Evolutionary conservation across 2,113 vertebrate genomes (phyloP), one percentile per base, ranked within the genome.

Genomic region (Hippocampus mohnikei): DNA sequence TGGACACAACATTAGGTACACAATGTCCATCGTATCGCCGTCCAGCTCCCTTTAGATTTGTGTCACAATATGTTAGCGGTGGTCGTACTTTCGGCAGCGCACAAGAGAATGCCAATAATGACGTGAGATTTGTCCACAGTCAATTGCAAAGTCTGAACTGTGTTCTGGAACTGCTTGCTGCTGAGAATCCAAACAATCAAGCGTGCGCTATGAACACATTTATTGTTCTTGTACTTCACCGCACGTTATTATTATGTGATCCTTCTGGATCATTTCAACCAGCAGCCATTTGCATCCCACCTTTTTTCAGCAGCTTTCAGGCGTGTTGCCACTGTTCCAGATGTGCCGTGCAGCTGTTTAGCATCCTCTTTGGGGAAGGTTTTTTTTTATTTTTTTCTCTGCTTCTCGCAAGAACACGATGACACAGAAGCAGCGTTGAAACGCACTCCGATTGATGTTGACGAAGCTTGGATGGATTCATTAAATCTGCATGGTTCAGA

Each of bases 151-250:
- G 72, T 77, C 53, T 81, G 58, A 65, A 72, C 53, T 79, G 89
- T 5, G 48, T 46, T 46, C 11, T 85, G 76, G 71, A 84, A 66
- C 29, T 1, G 61, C 67, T 64, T 72, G 52, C 71, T 70, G 50
- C 70, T 46, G 67, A 46, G 63, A 85, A 87, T 79, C 80, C 80
- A 87, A 90, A 88, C 83, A 86, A 60, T 9, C 13, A 33, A 60
- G 5, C 5, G 6, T 33, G 58, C 29, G 56, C 23, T 58, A 55
- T 10, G 53, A 23, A 55, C 10, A 27, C 58, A 60, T 60, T 60
- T 60, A 33, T 18, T 60, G 58, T 20, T 60, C 27, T 59, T 59
- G 25, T 33, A 59, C 27, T 59, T 59, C 15, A 8, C 29, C 15
- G 15, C 27, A 9, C 58, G 33, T 60, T 59, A 59, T 59, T 60